phyloP scores from a whole-genome alignment of 2,113 vertebrate genomes.

The Sander vitreus region DNA sequence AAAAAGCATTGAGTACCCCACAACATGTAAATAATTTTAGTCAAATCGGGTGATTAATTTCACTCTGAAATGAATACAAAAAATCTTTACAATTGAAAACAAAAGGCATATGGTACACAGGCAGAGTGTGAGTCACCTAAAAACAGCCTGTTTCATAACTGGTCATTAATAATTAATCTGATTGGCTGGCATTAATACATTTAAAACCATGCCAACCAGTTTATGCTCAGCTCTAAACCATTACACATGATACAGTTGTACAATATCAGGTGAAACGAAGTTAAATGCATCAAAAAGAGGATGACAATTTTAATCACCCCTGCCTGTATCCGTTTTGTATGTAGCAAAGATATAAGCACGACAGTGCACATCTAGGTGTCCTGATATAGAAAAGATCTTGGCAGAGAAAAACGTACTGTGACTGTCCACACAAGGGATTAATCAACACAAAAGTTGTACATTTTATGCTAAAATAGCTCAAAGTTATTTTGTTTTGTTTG shows the following conservation, averaged over 20 bases:
- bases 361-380: constrained; percentile 19
- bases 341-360: constrained; percentile 1
- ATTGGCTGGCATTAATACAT: not conserved
- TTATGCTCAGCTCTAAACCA: constrained; percentile 1
- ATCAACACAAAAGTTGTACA: constrained; percentile 39
- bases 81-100: not conserved
- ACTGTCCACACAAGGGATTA: constrained; percentile 36
- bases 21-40: not conserved
- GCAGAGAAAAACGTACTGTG: constrained; percentile 25
- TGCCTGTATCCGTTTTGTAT: not conserved
- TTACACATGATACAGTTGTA: not conserved
- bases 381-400: constrained; percentile 9
- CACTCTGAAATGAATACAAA: not conserved
- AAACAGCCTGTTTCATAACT: not conserved
- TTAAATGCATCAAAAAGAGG: not conserved
- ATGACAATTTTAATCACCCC: not conserved
- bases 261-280: not conserved
- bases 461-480: constrained; percentile 27
- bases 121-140: not conserved
- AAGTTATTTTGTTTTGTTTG: constrained; percentile 27
- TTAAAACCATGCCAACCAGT: not conserved
- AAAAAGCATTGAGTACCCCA: not conserved
- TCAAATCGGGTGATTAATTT: constrained; percentile 10
- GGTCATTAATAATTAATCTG: not conserved
- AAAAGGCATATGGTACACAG: not conserved